These are phyloP conservation scores for Tachysurus fulvidraco DNA, from an alignment of 2,113 vertebrate species.

Conservation along the genomic window DNA sequence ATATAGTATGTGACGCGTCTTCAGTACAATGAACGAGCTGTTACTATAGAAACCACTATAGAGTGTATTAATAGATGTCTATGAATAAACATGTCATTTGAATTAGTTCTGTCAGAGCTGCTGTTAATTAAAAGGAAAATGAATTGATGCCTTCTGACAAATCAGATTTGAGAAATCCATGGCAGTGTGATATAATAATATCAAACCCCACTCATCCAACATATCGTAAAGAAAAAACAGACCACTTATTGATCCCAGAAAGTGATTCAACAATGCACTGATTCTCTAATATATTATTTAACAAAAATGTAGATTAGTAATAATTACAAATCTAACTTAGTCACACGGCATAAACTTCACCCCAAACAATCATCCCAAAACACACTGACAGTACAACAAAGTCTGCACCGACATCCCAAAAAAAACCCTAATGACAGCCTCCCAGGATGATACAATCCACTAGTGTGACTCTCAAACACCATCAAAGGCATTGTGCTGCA, in stretches of 20 bases:
- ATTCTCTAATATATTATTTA: neutral
- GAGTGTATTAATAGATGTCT: neutral
- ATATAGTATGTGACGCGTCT: neutral
- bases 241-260: neutral
- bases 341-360: neutral
- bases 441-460: slow-evolving; percentile 48
- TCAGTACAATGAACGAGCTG: neutral
- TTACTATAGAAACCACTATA: neutral
- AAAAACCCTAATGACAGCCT: slow-evolving; percentile 44
- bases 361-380: neutral
- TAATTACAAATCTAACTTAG: neutral
- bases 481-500: slow-evolving; percentile 56
- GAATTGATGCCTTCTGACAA: neutral
- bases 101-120: neutral
- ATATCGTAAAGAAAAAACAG: neutral
- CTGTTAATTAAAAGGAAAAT: neutral
- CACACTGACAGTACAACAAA: neutral
- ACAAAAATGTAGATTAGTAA: neutral
- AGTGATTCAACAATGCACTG: neutral
- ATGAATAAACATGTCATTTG: neutral
- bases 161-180: neutral
- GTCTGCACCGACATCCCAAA: neutral
- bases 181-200: neutral
- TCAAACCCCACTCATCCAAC: neutral
- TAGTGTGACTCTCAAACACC: slow-evolving; percentile 41